Evolutionary conservation across 2,888 invertebrate genomes (phyloP).

Genomic region (Drosophila acutilabella): DNA sequence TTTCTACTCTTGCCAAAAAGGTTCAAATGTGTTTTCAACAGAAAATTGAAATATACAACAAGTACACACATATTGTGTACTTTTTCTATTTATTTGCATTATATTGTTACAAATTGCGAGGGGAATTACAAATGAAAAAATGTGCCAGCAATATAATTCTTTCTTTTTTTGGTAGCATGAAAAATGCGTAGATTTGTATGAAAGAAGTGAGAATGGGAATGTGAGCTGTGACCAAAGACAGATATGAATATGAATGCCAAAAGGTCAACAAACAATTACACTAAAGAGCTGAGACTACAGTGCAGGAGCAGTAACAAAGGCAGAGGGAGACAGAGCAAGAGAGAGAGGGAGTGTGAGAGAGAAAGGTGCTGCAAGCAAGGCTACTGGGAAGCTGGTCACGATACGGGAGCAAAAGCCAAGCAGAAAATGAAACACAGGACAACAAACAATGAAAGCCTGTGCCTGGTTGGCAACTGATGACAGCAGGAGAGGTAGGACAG

Average conservation of each 20-base stretch:
- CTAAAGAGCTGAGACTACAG: slow-evolving; percentile 42
- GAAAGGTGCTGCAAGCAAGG: neutral
- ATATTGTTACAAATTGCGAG: slow-evolving; percentile 52
- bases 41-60: slow-evolving; percentile 35
- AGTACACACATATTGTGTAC: slow-evolving; percentile 9
- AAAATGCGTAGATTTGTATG: slow-evolving; percentile 32
- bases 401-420: slow-evolving; percentile 45
- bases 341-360: neutral
- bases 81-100: slow-evolving; percentile 40
- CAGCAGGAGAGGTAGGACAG: slow-evolving; percentile 38
- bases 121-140: slow-evolving; percentile 1
- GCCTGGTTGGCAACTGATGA: slow-evolving; percentile 65
- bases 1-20: slow-evolving; percentile 37
- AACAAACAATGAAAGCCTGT: slow-evolving; percentile 57
- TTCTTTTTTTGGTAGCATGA: no score
- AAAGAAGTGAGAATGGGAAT: slow-evolving; percentile 7
- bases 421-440: slow-evolving; percentile 53
- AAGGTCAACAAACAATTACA: slow-evolving; percentile 64
- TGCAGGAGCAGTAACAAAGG: slow-evolving; percentile 22
- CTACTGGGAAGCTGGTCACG: slow-evolving; percentile 11
- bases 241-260: slow-evolving; percentile 63
- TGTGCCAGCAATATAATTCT: neutral
- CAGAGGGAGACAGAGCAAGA: no score
- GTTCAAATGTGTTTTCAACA: slow-evolving; percentile 26
- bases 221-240: slow-evolving; percentile 1